Conservation (phyloP, 92 coral and sea anemone species). For the Siderastrea siderea region DNA sequence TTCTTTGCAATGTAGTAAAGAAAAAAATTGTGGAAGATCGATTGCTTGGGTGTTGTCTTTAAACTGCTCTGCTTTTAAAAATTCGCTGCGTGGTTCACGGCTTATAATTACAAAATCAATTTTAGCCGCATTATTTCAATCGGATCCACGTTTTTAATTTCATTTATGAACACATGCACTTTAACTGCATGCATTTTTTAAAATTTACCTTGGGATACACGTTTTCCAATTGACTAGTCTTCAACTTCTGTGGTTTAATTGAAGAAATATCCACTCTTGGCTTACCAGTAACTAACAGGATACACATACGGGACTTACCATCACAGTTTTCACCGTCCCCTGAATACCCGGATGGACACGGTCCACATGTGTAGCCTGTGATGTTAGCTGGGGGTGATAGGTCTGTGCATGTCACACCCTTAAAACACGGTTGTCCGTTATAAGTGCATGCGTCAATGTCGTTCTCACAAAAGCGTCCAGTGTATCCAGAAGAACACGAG, state of each 20-base stretch:
- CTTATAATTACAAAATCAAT: too few relatives aligned
- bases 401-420: constrained; percentile 78
- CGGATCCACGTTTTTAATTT: too few relatives aligned
- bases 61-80: too few relatives aligned
- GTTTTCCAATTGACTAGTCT: background rate
- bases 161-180: too few relatives aligned
- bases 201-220: background rate
- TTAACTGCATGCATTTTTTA: background rate
- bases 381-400: constrained; percentile 59
- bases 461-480: constrained; percentile 81
- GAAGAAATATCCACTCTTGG: background rate
- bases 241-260: background rate
- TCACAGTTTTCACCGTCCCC: constrained; percentile 76
- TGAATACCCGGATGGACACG: constrained; percentile 80
- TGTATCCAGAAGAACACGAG: constrained; percentile 71
- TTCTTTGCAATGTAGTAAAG: too few relatives aligned
- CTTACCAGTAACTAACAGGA: background rate
- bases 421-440: constrained; percentile 80
- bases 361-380: constrained; percentile 71
- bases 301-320: constrained; percentile 59
- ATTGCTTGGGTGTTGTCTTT: too few relatives aligned
- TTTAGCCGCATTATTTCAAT: too few relatives aligned
- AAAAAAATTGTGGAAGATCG: too few relatives aligned
- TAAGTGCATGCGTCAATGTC: constrained; percentile 73
- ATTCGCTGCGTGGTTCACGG: too few relatives aligned